Conservation (phyloP, 2,113 vertebrate species). For the Pomatostomus ruficeps region DNA sequence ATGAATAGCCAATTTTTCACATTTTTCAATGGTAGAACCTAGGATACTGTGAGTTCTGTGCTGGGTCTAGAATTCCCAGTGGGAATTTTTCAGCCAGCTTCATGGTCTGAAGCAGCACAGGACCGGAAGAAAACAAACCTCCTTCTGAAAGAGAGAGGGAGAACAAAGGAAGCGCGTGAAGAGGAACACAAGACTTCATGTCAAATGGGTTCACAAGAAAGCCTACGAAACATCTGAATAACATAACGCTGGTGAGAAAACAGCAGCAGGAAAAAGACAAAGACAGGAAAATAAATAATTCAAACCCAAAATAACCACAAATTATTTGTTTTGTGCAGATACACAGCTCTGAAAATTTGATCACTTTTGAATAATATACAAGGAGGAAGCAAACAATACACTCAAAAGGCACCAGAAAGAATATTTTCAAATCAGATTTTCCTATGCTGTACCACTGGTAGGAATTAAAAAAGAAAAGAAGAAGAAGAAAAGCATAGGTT, state of each 20-base stretch:
- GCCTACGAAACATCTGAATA: not conserved
- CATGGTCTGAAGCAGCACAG: not conserved
- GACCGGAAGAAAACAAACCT: not conserved
- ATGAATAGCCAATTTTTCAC: not conserved
- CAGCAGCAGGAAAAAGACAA: not conserved
- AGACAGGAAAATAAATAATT: constrained; percentile 2
- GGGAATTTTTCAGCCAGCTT: not conserved
- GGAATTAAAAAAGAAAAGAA: not conserved
- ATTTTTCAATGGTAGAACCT: not conserved
- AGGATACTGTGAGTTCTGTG: not conserved
- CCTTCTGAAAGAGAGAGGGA: not conserved
- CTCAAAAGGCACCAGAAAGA: not conserved
- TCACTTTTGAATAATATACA: not conserved
- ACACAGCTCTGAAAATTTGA: not conserved
- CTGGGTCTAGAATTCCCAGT: not conserved
- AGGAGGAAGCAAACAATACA: not conserved
- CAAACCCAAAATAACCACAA: constrained; percentile 8
- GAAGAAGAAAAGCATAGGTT: rapidly evolving
- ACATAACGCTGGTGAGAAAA: not conserved
- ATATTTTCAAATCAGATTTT: not conserved
- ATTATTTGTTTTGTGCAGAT: constrained; percentile 2
- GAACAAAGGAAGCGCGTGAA: not conserved
- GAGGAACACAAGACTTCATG: not conserved
- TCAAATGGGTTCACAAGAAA: constrained; percentile 22
- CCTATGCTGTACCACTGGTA: not conserved